Conservation (phyloP, 1,140 invertebrate genomes). For the Drosophila auraria region DNA sequence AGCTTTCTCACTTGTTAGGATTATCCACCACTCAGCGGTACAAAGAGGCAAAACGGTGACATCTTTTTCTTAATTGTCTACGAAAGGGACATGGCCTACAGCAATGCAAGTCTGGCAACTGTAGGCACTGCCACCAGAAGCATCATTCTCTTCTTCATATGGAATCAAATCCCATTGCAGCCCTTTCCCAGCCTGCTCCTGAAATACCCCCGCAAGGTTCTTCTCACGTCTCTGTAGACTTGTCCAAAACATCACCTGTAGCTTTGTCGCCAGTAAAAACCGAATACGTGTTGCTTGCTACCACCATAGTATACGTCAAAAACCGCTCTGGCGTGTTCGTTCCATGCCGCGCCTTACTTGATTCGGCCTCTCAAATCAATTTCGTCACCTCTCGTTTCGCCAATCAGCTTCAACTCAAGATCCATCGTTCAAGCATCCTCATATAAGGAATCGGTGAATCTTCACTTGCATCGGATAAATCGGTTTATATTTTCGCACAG, state of each 20-base stretch:
- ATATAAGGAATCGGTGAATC: not conserved
- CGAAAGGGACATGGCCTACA: not conserved
- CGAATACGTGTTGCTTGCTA: conserved; percentile 1
- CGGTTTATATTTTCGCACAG: too few species aligned
- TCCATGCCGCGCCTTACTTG: not conserved
- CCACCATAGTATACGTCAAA: not conserved
- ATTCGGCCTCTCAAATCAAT: conserved; percentile 3
- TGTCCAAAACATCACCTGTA: not conserved
- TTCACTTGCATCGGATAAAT: too few species aligned
- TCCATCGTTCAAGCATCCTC: not conserved
- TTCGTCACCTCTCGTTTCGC: not conserved
- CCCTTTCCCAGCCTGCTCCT: not conserved
- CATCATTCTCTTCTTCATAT: not conserved
- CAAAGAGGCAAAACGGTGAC: too few species aligned
- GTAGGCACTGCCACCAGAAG: not conserved
- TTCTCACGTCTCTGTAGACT: too few species aligned
- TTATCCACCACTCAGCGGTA: too few species aligned
- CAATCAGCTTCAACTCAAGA: not conserved
- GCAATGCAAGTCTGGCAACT: not conserved
- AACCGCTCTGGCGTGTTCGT: too few species aligned
- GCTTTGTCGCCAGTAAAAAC: not conserved
- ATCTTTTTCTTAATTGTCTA: too few species aligned
- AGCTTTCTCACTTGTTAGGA: too few species aligned
- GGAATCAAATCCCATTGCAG: not conserved
- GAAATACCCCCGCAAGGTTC: not conserved